phyloP scores from a whole-genome alignment of 2,888 invertebrate species.

The Aphodius sticticus region DNA sequence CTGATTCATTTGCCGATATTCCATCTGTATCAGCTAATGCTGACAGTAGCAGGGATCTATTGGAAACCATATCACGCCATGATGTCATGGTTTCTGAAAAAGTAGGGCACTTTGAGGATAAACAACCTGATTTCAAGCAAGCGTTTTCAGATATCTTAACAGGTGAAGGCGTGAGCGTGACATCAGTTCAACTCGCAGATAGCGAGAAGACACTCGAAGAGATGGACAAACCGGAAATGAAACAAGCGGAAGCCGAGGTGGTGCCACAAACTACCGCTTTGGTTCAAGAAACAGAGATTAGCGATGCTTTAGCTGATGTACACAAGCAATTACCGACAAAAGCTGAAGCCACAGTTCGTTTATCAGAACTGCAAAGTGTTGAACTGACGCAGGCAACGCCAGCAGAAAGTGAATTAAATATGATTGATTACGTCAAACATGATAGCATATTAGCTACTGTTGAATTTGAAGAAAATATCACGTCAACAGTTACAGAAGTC shows the following conservation, averaged over 20 bases:
- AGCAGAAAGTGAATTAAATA: slow-evolving; percentile 67
- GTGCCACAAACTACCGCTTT: slow-evolving; percentile 63
- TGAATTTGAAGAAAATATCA: slow-evolving; percentile 59
- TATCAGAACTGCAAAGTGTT: slow-evolving; percentile 65
- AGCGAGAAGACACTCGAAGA: slow-evolving; percentile 64
- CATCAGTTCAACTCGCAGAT: slow-evolving; percentile 64
- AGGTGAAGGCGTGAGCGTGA: slow-evolving; percentile 66
- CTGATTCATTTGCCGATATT: slow-evolving; percentile 51
- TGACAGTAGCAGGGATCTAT: slow-evolving; percentile 61
- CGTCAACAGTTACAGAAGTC: slow-evolving; percentile 60
- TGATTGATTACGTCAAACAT: slow-evolving; percentile 60
- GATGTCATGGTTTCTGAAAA: slow-evolving; percentile 68
- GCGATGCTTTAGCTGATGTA: slow-evolving; percentile 64
- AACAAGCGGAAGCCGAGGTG: slow-evolving; percentile 60
- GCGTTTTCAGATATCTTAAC: slow-evolving; percentile 63
- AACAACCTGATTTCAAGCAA: slow-evolving; percentile 60
- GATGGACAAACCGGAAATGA: slow-evolving; percentile 52
- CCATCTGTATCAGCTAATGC: slow-evolving; percentile 57
- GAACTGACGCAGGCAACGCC: slow-evolving; percentile 63
- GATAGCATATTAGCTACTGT: slow-evolving; percentile 59
- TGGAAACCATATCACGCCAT: slow-evolving; percentile 66
- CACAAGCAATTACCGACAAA: slow-evolving; percentile 57
- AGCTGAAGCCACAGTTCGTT: slow-evolving; percentile 63
- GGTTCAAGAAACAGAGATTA: slow-evolving; percentile 65
- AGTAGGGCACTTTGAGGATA: slow-evolving; percentile 62